Base-by-base conservation (phyloP, 2,113 vertebrate genomes). In the Indri indri region DNA sequence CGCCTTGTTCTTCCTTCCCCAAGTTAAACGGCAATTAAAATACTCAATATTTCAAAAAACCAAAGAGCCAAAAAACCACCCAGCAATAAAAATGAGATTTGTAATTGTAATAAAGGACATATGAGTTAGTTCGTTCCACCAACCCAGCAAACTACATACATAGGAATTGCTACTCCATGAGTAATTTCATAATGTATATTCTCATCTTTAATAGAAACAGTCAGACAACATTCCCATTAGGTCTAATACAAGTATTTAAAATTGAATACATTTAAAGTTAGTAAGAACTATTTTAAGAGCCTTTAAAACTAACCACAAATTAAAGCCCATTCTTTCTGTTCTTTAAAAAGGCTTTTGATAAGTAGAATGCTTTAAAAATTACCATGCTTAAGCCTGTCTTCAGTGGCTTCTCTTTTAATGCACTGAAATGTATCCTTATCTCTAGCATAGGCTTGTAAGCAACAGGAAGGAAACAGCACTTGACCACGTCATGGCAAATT, bases 381-480 rank as follows among this genome's bases (percentile, higher is more conserved):
- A 95, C 96, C 94, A 93, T 59, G 92, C 65, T 91, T 47, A 57
- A 81, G 90, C 54, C 66, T 85, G 95, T 96, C 97, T 96, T 96
- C 97, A 84, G 92, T 92, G 74, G 66, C 96, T 98, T 97, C 94
- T 94, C 91, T 97, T 96, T 97, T 96, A 96, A 97, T 40, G 96
- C 34, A 77, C 97, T 97, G 95, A 97, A 98, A 98, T 16, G 87
- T 97, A 97, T 93, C 96, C 98, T 99, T 99, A 99, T 99, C 99
- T 98, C 98, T 96, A 98, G 61, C 98, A 96, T 97, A 98, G 98
- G 97, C 98, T 98, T 86, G 0, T 90, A 97, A 99, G 98, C 98
- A 98, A 98, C 99, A 99, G 99, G 99, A 99, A 99, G 99, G 99
- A 99, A 99, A 98, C 98, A 91, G 98, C 96, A 96, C 98, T 98